Conservation (phyloP, 2,797 vertebrate genomes). For the Phalloptychus januarius region DNA sequence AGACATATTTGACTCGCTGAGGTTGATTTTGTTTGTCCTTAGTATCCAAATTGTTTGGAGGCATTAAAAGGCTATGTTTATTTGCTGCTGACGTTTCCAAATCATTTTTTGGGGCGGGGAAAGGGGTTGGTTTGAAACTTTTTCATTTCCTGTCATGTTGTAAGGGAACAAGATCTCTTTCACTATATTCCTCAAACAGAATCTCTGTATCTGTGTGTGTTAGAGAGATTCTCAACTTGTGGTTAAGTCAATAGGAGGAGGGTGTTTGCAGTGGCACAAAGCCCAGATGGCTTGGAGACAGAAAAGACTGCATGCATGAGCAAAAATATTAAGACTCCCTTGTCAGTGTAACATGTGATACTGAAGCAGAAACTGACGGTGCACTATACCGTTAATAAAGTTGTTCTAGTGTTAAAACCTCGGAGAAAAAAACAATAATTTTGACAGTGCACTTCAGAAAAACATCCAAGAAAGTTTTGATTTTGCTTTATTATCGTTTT, state of each 20-base stretch:
- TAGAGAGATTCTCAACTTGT: slow-evolving; percentile 65
- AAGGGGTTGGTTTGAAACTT: slow-evolving; percentile 30
- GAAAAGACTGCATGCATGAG: slow-evolving; percentile 32
- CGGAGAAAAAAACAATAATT: slow-evolving; percentile 21
- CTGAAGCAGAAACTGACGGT: slow-evolving; percentile 27
- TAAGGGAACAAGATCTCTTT: slow-evolving; percentile 69
- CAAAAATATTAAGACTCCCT: slow-evolving; percentile 31
- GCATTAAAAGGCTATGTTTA: slow-evolving; percentile 65
- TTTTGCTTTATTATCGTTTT: slow-evolving; percentile 32
- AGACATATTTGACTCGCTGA: slow-evolving; percentile 39
- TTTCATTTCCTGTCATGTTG: slow-evolving; percentile 78
- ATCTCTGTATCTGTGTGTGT: slow-evolving; percentile 56
- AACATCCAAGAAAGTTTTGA: slow-evolving; percentile 37
- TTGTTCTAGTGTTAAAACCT: slow-evolving; percentile 6
- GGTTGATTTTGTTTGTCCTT: slow-evolving; percentile 54
- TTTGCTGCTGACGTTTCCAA: slow-evolving; percentile 69
- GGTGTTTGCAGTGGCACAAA: slow-evolving; percentile 74
- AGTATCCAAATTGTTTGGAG: slow-evolving; percentile 49
- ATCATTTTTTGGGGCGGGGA: slow-evolving; percentile 43
- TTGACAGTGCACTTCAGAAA: slow-evolving; percentile 27
- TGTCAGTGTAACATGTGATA: slow-evolving; percentile 35
- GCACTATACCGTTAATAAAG: slow-evolving; percentile 38
- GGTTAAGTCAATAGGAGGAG: slow-evolving; percentile 74
- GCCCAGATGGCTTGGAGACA: slow-evolving; percentile 60
- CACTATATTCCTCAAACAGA: slow-evolving; percentile 53